Base-by-base conservation (phyloP, 1,140 invertebrate species). In the Probaryconus sp. region DNA sequence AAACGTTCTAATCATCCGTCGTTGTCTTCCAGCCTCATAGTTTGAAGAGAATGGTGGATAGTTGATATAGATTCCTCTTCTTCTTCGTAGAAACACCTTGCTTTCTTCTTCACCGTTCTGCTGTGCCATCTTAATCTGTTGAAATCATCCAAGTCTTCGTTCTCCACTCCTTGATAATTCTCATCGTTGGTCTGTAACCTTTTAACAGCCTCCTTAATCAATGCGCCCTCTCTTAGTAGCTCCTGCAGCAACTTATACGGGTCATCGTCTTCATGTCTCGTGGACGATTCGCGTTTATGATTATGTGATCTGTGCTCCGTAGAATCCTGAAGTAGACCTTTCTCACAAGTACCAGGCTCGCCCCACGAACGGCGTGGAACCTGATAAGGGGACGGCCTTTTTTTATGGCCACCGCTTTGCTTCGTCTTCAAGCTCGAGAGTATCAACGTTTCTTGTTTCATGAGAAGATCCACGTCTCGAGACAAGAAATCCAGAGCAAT, bases 121-220 rank as follows among this genome's bases (percentile, higher is more conserved):
- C n/a, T n/a, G n/a, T n/a, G n/a, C n/a, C n/a, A n/a, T n/a, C n/a
- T n/a, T n/a, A n/a, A n/a, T n/a, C n/a, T 64, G 65, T 65, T 43
- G 56, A 51, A 64, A 42, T 24, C 47, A n/a, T 47, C 33, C 48
- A 38, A 70, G 21, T 42, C 16, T 14, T 31, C 1, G 7, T 38
- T 28, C 35, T 1, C 31, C 9, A 0, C 17, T 6, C 33, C 31
- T 7, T n/a, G n/a, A n/a, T n/a, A n/a, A n/a, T n/a, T n/a, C n/a
- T 85, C 83, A 40, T 90, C 80, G 42, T 89, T 89, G 28, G 88
- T 81, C 74, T 91, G 90, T 7, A 93, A 81, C 76, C 92, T 88
- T 51, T 91, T 89, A 1, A 93, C 92, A 3, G 92, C 92, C 81
- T 93, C 92, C 74, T 92, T 92, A 26, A 93, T 92, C n/a, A 93